phyloP scores from a whole-genome alignment of 2,113 vertebrate species.

The Scortum barcoo region DNA sequence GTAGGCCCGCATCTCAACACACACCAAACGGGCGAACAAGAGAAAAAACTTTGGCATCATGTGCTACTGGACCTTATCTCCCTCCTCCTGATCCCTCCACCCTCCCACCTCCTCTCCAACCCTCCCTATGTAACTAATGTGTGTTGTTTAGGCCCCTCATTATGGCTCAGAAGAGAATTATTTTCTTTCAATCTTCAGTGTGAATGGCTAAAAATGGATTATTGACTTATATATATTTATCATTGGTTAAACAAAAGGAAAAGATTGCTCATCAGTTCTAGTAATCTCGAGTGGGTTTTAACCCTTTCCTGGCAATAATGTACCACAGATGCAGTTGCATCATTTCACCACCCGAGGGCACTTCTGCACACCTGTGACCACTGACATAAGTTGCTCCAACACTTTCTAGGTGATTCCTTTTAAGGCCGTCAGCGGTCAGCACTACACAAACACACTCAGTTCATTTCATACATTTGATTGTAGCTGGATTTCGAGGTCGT shows the following conservation, averaged over 20 bases:
- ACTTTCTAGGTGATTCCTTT: not conserved
- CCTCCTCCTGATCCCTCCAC: slow-evolving; percentile 22
- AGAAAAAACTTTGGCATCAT: slow-evolving; percentile 67
- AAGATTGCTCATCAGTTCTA: slow-evolving; percentile 73
- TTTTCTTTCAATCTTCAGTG: slow-evolving; percentile 70
- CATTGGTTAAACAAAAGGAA: slow-evolving; percentile 72
- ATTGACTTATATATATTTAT: slow-evolving; percentile 82
- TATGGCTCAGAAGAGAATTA: slow-evolving; percentile 65
- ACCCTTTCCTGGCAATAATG: slow-evolving; percentile 79
- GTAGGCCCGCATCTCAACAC: slow-evolving; percentile 64
- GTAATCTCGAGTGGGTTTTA: slow-evolving; percentile 76
- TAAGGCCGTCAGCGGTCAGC: slow-evolving; percentile 10
- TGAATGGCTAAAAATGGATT: slow-evolving; percentile 79
- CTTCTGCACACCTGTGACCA: slow-evolving; percentile 17
- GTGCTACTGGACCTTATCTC: slow-evolving; percentile 70
- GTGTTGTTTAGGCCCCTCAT: slow-evolving; percentile 88
- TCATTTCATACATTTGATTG: slow-evolving; percentile 34
- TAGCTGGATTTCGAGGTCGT: slow-evolving; percentile 11
- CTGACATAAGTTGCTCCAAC: not conserved
- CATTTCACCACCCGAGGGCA: slow-evolving; percentile 54
- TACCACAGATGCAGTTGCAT: slow-evolving; percentile 37
- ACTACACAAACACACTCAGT: slow-evolving; percentile 32
- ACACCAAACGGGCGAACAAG: slow-evolving; percentile 65
- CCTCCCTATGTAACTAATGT: slow-evolving; percentile 70
- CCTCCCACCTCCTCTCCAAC: slow-evolving; percentile 12